Evolutionary conservation across 2,797 vertebrate species (phyloP), one percentile per base, ranked within the genome.

Genomic region (Poecilia picta): DNA sequence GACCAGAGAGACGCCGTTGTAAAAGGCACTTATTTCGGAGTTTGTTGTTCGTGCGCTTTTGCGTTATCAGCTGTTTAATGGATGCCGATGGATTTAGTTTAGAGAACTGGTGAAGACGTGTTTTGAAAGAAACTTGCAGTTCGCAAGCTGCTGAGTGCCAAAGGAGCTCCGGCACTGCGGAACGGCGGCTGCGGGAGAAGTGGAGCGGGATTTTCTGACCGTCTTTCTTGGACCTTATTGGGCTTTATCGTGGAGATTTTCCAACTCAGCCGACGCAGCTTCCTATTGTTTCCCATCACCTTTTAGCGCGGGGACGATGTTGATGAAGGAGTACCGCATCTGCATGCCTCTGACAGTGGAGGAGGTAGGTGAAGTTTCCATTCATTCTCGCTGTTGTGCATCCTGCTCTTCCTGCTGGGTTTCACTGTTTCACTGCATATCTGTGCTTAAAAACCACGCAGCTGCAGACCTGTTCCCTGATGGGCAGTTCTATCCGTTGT

Each of bases 341-440:
- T 99, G 98, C 88, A 99, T 99, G 98, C 98, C 98, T 57, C 96
- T 99, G 88, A 97, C 97, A n/a, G 98, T 99, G 91, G 98, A 98
- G 89, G 98, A 99, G 98, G 98, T 98, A 96, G 94, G 96, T 77
- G 73, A 90, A 89, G 74, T 92, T 92, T 83, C 49, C 47, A 25
- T 47, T 74, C 1, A 0, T 47, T 33, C 66, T 53, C 15, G 1
- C 18, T 85, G 20, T 46, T 70, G 46, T 33, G 1, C 45, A 2
- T 39, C 23, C 13, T 51, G 23, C 28, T 28, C 20, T 33, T 25
- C 25, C 71, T 53, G 18, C 64, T 28, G 53, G 5, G 1, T 59
- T 25, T 46, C 28, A 12, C 41, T 45, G 20, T 43, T 31, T 51
- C 11, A 2, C 20, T 1, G 11, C 2, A 13, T 10, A 55, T 39